Base-by-base conservation (phyloP, 2,797 vertebrate species). In the Anabas testudineus region DNA sequence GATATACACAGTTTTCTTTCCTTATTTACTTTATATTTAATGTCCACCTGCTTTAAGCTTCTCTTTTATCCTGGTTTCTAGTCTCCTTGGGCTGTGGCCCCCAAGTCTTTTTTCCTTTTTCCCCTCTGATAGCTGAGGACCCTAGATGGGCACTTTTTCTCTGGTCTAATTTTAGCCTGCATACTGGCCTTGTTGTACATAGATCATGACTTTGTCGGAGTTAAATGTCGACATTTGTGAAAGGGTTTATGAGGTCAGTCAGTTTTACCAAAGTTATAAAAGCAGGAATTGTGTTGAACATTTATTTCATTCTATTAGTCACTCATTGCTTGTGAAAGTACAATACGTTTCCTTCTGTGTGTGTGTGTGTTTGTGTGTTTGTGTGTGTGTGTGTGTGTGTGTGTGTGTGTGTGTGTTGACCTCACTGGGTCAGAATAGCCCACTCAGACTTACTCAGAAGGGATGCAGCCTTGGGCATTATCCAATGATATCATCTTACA, bases 81-180 rank as follows among this genome's bases (percentile, higher is more conserved):
- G 5, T 6, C 15, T 47, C 24, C 10, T 37, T 36, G 15, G 34
- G 45, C 39, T 39, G 32, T 12, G 9, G 8, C 32, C 51, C 28
- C 34, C 19, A 15, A n/a, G 22, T 34, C 28, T 48, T 32, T 32
- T 45, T 54, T n/a, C n/a, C 54, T 9, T 19, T 48, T 24, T 48
- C 53, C 34, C 30, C 24, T n/a, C 34, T 54, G 48, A 52, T 37
- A 24, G 49, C 47, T 46, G 5, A 41, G 58, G 46, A 39, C 80
- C 58, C 26, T 79, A 76, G 70, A 82, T 86, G 77, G 80, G 62
- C 71, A 64, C 79, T 76, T 75, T 74, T 46, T 47, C 67, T 18
- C 37, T 19, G 13, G 26, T 80, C 83, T 85, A 76, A 87, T 83
- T 80, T 80, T 89, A 87, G 67, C 57, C 45, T 28, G 2, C 61